Base-by-base conservation (phyloP, 2,888 invertebrate genomes). In the Criorhina ranunculi region DNA sequence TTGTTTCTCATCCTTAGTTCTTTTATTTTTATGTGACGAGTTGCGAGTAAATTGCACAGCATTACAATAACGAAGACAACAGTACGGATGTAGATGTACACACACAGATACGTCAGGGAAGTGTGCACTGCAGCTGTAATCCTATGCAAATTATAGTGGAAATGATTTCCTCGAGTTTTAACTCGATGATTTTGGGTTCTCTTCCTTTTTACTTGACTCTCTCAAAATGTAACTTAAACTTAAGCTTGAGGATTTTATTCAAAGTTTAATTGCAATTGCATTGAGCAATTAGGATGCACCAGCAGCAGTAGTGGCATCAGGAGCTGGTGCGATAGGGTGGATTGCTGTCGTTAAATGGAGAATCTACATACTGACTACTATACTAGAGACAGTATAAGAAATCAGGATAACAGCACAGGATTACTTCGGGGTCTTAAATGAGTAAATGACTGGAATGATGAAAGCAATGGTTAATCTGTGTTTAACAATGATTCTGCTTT, bases 1-100 rank as follows among this genome's bases (percentile, higher is more conserved):
- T 79, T 79, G 59, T 79, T 62, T 46, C 44, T 60, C 31, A 17
- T 73, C 33, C 73, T 72, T 77, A 77, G 72, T n/a, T 24, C 4
- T 24, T 24, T 24, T 24, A 24, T 24, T 82, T 82, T 72, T 46
- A n/a, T 66, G 60, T 51, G n/a, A 72, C 72, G 70, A 66, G 64
- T 59, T 55, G 64, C 46, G 46, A 80, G 75, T 80, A 85, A 85
- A 80, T 85, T 80, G 75, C 69, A 75, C 40, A 76, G 69, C 44
- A 85, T 85, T 70, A 85, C 70, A 85, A 85, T 85, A 85, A 80
- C 85, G 85, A 80, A 85, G 64, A 64, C 75, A 79, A 85, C 80
- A 79, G 62, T 70, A 35, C 66, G 33, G 64, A 67, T 44, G 8
- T 15, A 73, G 44, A 66, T 15, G 44, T 8, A 40, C n/a, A 46